Conservation (phyloP, 2,888 invertebrate species). For the Meghimatium bilineatum region DNA sequence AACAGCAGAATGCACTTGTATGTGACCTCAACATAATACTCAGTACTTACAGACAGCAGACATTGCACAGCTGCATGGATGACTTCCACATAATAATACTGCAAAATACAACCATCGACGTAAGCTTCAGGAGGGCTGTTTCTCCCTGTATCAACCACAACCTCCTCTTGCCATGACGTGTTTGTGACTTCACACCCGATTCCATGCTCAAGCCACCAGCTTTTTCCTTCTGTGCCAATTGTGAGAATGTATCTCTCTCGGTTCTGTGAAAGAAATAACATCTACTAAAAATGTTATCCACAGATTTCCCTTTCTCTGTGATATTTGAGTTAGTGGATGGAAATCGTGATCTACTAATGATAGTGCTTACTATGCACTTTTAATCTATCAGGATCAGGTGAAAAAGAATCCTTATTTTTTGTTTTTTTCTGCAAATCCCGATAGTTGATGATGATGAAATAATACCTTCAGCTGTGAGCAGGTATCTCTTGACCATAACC, state of each 20-base stretch:
- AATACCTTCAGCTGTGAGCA: too few relatives aligned
- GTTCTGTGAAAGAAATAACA: slow-evolving; percentile 56
- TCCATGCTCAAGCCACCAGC: slow-evolving; percentile 96
- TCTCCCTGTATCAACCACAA: slow-evolving; percentile 53
- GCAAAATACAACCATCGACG: slow-evolving; percentile 89
- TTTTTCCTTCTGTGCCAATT: slow-evolving; percentile 92
- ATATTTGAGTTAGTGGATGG: too few relatives aligned
- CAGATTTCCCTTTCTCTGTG: too few relatives aligned
- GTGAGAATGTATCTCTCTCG: slow-evolving; percentile 84
- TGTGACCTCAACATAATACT: too few relatives aligned
- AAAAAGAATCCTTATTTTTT: too few relatives aligned
- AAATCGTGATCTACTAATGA: too few relatives aligned
- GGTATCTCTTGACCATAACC: too few relatives aligned
- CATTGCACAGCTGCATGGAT: slow-evolving; percentile 90
- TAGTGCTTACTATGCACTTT: too few relatives aligned
- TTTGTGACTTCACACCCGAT: slow-evolving; percentile 72
- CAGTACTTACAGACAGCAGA: slow-evolving; percentile 73
- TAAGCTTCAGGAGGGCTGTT: slow-evolving; percentile 68
- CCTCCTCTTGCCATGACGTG: slow-evolving; percentile 58
- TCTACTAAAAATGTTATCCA: too few relatives aligned
- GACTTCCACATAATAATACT: slow-evolving; percentile 92
- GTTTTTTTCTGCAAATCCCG: too few relatives aligned
- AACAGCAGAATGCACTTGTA: not conserved
- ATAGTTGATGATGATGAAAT: too few relatives aligned
- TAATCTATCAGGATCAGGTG: too few relatives aligned